Evolutionary conservation across 2,797 vertebrate genomes (phyloP), one percentile per base, ranked within the genome.

Genomic region (Acomys russatus): DNA sequence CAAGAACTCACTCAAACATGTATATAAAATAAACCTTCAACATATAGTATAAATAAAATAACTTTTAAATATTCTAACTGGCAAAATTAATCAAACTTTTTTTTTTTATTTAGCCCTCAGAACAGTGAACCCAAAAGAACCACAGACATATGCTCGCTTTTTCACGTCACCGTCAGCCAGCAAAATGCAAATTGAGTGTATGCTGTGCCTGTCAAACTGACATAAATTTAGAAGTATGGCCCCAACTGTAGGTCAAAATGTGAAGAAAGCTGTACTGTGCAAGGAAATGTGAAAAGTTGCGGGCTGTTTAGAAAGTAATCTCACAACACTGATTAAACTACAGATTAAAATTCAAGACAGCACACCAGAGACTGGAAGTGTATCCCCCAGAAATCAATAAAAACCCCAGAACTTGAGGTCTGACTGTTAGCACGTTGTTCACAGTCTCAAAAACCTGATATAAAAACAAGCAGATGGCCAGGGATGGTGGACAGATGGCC

Each of bases 311-410:
- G 68, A 95, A 93, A 97, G 61, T 59, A 92, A 94, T 93, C 79
- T 61, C 73, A 71, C 38, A 96, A 91, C 9, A 94, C 64, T 78
- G 70, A 92, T 95, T 97, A 94, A 97, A 97, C 71, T 94, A 74
- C 64, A 94, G 79, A 97, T 97, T 97, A 97, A 96, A 95, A 77
- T 59, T 96, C 93, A 95, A 94, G 74, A 61, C 79, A 70, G 76
- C 44, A 79, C 86, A 90, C 51, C 35, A 12, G 73, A 51, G 93
- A 35, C 84, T 92, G 87, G 71, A 88, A 96, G 94, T 59, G 44
- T 82, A 85, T 80, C 35, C 54, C 63, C 90, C 25, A 88, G 80
- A 95, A 95, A 94, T 92, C 92, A 93, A 96, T 94, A 59, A 96
- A 95, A 95, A 38, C 35, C 35, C 54, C 49, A 61, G n/a, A 96